Conservation (phyloP, 2,113 vertebrate species). For the Gobiocypris rarus region DNA sequence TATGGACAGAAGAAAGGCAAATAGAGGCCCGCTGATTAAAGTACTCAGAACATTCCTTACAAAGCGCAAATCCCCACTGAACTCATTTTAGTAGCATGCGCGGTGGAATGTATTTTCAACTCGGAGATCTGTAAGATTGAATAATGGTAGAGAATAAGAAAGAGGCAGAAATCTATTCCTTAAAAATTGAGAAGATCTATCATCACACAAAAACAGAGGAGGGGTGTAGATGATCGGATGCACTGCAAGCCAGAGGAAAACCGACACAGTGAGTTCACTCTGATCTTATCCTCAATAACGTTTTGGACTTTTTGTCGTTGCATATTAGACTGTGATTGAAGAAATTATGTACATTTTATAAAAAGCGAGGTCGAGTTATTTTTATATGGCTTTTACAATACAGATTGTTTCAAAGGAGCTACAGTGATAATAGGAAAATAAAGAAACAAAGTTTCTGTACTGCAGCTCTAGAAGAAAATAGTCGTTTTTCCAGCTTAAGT, state of each 20-base stretch:
- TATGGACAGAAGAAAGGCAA: slow-evolving; percentile 17
- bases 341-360: not conserved
- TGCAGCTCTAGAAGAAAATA: too few relatives aligned
- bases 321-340: not conserved
- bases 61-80: slow-evolving; percentile 3
- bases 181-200: slow-evolving; percentile 2
- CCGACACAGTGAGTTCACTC: not conserved
- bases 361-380: not conserved
- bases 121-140: slow-evolving; percentile 1
- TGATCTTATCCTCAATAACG: not conserved
- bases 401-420: too few relatives aligned
- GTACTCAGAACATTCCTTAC: not conserved
- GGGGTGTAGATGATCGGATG: not conserved
- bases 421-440: too few relatives aligned
- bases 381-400: too few relatives aligned
- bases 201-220: not conserved
- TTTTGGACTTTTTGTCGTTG: too few relatives aligned
- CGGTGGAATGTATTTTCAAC: not conserved
- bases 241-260: not conserved
- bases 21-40: slow-evolving; percentile 5
- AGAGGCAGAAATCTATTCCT: not conserved
- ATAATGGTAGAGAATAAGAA: slow-evolving; percentile 12
- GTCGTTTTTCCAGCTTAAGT: too few relatives aligned
- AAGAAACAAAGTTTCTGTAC: too few relatives aligned
- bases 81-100: not conserved